These are phyloP conservation scores for Neoitamus cyanurus DNA, from an alignment of 2,888 invertebrate genomes.

Conservation along the genomic window DNA sequence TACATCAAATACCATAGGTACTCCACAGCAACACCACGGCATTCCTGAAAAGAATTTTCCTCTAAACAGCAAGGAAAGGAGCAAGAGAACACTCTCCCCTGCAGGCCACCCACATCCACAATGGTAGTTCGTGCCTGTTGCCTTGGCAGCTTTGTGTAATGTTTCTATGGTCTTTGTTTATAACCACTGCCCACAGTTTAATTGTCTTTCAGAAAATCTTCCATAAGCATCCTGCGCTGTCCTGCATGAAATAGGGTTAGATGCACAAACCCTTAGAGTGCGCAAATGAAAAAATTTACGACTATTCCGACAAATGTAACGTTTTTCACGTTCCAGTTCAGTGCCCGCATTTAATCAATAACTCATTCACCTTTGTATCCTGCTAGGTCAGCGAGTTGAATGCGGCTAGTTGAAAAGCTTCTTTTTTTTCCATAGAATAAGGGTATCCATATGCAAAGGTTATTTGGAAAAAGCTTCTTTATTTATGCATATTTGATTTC, in stretches of 20 bases:
- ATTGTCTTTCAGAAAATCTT: background rate
- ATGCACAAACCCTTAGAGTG: background rate
- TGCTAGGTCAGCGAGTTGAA: background rate
- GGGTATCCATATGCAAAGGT: background rate
- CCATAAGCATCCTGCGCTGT: background rate
- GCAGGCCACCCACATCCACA: background rate
- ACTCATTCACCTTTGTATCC: background rate
- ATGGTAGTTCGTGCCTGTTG: background rate
- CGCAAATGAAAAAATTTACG: background rate
- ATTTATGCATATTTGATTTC: background rate
- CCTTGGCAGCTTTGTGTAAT: background rate
- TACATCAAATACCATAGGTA: background rate
- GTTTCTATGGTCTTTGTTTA: background rate
- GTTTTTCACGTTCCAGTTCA: background rate
- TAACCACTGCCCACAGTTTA: background rate
- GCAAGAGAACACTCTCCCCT: background rate
- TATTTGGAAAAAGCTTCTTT: background rate
- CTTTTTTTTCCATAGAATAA: background rate
- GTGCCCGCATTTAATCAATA: conserved; percentile 8
- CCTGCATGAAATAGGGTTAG: background rate
- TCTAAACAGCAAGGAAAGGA: background rate
- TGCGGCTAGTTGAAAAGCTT: background rate
- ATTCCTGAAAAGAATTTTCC: background rate
- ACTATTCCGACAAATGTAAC: background rate
- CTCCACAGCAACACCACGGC: background rate